Percentiles rank a stretch among this genome's conserved stretches.
Conservation (phyloP, 2,113 vertebrate species). For the Cebidichthys violaceus region DNA sequence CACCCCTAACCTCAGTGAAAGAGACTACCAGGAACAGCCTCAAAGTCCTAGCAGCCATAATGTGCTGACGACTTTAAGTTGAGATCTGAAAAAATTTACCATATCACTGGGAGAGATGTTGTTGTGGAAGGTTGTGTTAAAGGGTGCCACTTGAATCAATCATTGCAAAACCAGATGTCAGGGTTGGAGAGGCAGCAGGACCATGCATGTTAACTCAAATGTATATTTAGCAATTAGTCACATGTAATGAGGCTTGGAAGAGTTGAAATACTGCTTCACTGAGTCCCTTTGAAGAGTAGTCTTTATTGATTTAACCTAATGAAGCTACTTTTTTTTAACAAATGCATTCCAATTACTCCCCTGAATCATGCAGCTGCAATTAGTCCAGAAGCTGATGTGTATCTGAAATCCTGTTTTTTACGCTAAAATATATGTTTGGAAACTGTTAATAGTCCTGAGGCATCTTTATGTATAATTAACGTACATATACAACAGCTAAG, state of each 20-base stretch:
- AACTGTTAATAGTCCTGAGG: neutral
- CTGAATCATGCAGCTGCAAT: conserved; percentile 49
- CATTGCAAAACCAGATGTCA: neutral
- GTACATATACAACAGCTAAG: neutral
- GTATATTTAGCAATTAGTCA: conserved; percentile 49
- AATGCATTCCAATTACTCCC: conserved; percentile 49
- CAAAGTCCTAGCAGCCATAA: neutral
- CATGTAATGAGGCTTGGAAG: conserved; percentile 48
- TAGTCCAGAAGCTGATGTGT: conserved; percentile 28
- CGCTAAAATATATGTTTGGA: neutral
- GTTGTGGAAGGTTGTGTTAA: neutral
- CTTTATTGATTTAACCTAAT: conserved; percentile 62
- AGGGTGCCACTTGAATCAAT: neutral
- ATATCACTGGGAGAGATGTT: no score
- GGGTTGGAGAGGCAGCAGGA: conserved; percentile 11
- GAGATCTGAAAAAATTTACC: no score
- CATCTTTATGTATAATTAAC: neutral
- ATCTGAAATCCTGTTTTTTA: neutral
- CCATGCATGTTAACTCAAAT: conserved; percentile 36
- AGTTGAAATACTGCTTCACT: conserved; percentile 19
- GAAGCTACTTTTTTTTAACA: conserved; percentile 31
- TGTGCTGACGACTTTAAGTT: neutral
- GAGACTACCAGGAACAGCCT: neutral
- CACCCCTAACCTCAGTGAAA: neutral
- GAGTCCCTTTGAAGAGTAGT: conserved; percentile 47